phyloP scores from a whole-genome alignment of 2,113 vertebrate species.

The Gavialis gangeticus region DNA sequence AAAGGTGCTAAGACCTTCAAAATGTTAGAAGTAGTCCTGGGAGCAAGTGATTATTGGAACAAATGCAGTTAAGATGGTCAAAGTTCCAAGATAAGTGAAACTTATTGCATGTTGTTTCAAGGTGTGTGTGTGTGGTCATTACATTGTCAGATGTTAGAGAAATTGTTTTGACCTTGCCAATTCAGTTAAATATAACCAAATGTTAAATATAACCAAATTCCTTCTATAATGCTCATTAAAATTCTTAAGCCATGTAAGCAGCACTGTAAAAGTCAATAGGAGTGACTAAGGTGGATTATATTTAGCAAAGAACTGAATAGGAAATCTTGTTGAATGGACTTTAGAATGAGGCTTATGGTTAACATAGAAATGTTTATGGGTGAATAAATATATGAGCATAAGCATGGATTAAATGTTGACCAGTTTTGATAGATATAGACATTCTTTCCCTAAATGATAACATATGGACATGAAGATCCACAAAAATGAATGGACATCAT shows the following conservation, averaged over 20 bases:
- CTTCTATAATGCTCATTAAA: not conserved
- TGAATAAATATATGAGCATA: not conserved
- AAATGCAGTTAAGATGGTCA: not conserved
- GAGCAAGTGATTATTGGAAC: not conserved
- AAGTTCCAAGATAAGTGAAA: not conserved
- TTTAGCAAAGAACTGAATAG: not conserved
- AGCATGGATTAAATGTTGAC: not conserved
- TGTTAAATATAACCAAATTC: not conserved
- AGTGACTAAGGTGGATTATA: not conserved
- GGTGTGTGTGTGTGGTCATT: not conserved
- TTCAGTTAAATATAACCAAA: not conserved
- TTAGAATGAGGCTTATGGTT: not conserved
- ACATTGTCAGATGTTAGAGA: not conserved
- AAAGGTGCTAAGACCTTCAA: not conserved
- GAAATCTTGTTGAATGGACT: not conserved
- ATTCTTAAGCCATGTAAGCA: not conserved
- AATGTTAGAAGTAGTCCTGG: not conserved
- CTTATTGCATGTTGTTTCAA: not conserved
- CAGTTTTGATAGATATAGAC: not conserved
- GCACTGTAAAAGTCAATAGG: not conserved
- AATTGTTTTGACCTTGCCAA: not conserved
- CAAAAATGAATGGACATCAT: not conserved
- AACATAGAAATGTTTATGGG: rapidly evolving
- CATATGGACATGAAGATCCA: not conserved
- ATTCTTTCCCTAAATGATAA: not conserved